phyloP scores from a whole-genome alignment of 2,888 invertebrate genomes.

The Drosophila yooni region DNA sequence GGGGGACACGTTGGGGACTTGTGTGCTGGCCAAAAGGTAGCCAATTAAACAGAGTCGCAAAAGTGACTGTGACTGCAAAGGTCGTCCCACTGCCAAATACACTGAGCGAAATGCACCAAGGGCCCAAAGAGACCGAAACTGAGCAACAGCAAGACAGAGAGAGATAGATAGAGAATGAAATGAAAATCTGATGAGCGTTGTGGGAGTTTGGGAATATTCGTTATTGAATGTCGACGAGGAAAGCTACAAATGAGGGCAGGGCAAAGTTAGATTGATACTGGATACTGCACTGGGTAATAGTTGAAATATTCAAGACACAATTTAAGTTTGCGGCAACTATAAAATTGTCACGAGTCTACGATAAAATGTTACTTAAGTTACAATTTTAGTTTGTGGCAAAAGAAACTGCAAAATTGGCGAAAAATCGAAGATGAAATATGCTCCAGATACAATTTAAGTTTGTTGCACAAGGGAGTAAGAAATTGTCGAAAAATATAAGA shows the following conservation, averaged over 20 bases:
- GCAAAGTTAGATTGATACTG: neutral
- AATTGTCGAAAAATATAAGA: neutral
- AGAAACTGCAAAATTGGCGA: neutral
- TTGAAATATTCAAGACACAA: neutral
- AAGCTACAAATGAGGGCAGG: neutral
- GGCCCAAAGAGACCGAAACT: constrained; percentile 22
- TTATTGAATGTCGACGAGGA: constrained; percentile 15
- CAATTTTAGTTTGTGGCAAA: neutral
- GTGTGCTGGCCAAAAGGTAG: constrained; percentile 60
- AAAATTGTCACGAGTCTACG: neutral
- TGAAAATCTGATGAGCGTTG: constrained; percentile 39
- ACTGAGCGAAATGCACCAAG: constrained; percentile 56
- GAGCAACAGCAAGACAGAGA: neutral
- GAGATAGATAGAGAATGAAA: constrained; percentile 9
- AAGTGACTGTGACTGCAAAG: constrained; percentile 63
- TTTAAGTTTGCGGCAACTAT: neutral
- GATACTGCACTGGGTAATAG: neutral
- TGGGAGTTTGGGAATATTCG: constrained; percentile 41
- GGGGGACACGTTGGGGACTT: constrained; percentile 31
- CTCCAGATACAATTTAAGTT: neutral
- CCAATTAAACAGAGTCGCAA: constrained; percentile 66
- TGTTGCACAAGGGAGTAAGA: neutral
- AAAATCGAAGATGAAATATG: neutral
- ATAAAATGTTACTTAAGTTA: neutral
- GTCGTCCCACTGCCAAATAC: constrained; percentile 41